phyloP scores from a whole-genome alignment of 1,140 invertebrate species.

The Drosophila insularis region DNA sequence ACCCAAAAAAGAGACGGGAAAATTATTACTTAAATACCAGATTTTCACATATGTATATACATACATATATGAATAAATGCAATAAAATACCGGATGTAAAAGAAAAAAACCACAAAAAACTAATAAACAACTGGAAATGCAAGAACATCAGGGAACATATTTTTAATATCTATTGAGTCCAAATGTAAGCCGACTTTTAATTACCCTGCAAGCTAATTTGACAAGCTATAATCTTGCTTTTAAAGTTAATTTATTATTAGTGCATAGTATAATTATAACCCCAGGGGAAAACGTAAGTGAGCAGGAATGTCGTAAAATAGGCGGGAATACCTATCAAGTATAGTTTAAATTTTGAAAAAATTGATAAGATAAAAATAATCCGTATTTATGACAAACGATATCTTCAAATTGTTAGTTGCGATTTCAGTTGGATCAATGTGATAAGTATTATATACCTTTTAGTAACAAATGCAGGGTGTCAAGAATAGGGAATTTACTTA shows the following conservation, averaged over 20 bases:
- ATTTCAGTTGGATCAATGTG: no score
- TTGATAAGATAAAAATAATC: no score
- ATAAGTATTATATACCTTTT: background rate
- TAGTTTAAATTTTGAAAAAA: no score
- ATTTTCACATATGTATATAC: conserved; percentile 19
- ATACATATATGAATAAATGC: no score
- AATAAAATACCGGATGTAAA: conserved; percentile 68
- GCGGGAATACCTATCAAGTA: no score
- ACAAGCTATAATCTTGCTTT: no score
- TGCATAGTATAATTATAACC: no score
- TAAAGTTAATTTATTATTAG: no score
- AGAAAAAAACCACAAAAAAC: conserved; percentile 61
- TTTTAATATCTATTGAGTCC: background rate
- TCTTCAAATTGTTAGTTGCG: no score
- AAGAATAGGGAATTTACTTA: background rate
- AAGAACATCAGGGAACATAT: conserved; percentile 38
- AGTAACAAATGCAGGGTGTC: background rate
- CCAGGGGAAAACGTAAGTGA: no score
- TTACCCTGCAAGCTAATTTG: background rate
- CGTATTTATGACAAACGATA: no score
- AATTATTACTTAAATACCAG: conserved; percentile 34
- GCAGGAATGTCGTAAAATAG: no score
- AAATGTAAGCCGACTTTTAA: background rate
- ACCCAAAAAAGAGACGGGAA: background rate
- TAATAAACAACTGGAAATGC: conserved; percentile 77